Evolutionary conservation across 2,113 vertebrate species (phyloP).

Genomic region (Nothocercus julius): DNA sequence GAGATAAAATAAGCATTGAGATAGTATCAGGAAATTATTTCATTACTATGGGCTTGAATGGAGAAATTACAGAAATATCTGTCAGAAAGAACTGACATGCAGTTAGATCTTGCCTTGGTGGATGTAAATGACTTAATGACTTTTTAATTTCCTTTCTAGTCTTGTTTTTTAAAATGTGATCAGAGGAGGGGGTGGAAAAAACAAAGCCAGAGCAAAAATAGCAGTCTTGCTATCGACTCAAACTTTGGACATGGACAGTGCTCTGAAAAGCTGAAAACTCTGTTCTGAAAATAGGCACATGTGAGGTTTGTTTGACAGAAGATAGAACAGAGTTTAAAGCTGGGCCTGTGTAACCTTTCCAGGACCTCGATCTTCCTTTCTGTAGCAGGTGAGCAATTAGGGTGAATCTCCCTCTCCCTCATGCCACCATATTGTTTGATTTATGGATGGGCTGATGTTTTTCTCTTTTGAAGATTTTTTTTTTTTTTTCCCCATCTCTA

Average conservation of each 20-base stretch:
- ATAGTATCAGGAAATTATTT: neutral
- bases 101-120: neutral
- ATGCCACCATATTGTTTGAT: neutral
- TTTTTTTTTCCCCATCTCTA: neutral
- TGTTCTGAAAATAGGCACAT: neutral
- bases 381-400: conserved; percentile 8
- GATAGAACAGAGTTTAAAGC: conserved; percentile 1
- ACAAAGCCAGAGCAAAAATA: neutral
- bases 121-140: neutral
- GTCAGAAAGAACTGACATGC: neutral
- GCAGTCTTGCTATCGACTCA: neutral
- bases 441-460: neutral
- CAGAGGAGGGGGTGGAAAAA: neutral
- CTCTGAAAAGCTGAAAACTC: neutral
- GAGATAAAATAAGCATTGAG: neutral
- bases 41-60: neutral
- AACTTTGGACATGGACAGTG: neutral
- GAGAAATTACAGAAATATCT: neutral
- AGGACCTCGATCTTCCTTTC: neutral
- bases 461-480: neutral
- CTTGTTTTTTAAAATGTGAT: neutral
- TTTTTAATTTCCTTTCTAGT: neutral
- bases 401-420: neutral
- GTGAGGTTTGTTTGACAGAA: neutral
- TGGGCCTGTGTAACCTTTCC: neutral